Base-by-base conservation (phyloP, 2,888 invertebrate species). In the Drosophila meridionalis region DNA sequence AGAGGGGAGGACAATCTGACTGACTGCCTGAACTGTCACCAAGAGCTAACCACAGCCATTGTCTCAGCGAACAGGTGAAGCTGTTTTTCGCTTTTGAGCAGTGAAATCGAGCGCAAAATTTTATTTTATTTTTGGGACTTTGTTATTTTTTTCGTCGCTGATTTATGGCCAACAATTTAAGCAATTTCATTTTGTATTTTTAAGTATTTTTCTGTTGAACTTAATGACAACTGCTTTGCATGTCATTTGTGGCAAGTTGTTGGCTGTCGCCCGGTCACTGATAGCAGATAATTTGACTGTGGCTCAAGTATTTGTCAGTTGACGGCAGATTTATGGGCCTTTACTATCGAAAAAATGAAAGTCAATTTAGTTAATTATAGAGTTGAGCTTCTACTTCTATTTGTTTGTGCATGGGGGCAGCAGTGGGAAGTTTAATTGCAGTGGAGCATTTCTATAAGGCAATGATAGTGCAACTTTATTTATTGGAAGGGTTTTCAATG, bases 31-130 rank as follows among this genome's bases (percentile, higher is more conserved):
- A 56, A 56, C 82, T 84, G 84, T 84, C 87, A 82, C 87, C 83
- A 79, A 73, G 66, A 73, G 62, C 68, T 26, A 48, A 67, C 60
- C 60, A 42, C 48, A 73, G 77, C 80, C 86, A 89, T 87, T 89
- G 89, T 89, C 83, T 81, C 59, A 79, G 67, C 64, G 73, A 89
- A 87, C 87, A 87, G 87, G 87, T 87, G 86, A 88, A 86, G 86
- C 69, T 52, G 53, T 68, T 63, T 75, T 69, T 67, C 47, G 42
- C 61, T 38, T 38, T 65, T 62, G 26, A 48, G 58, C 82, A 86
- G 88, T 86, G 89, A 87, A 87, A 87, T 87, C 87, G 88, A 86
- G 88, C 88, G 85, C 83, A 74, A 78, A 79, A 80, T 84, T 80
- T 79, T 74, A 53, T 58, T 57, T 67, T 63, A 57, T 47, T 77